phyloP scores from a whole-genome alignment of 2,888 invertebrate species.

The Amblyteles armatorius region DNA sequence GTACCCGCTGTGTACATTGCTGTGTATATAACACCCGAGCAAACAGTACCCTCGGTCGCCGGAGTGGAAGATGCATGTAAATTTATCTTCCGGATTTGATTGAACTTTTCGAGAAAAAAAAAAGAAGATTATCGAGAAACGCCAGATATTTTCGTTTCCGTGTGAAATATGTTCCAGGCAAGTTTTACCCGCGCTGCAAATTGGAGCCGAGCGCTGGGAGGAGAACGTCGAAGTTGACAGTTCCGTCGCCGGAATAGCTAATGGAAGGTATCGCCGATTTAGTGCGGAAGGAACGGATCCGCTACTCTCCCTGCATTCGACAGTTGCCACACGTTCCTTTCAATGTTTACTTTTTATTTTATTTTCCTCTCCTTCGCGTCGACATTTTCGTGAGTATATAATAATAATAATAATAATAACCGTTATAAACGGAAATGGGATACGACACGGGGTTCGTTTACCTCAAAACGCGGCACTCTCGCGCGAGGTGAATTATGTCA shows the following conservation, averaged over 20 bases:
- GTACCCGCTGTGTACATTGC: conserved; percentile 23
- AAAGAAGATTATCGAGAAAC: neutral
- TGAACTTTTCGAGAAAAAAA: neutral
- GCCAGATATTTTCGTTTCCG: neutral
- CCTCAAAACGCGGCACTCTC: neutral
- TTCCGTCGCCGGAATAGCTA: neutral
- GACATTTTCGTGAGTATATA: neutral
- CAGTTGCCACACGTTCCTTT: neutral
- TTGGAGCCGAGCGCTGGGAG: neutral
- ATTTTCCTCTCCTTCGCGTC: neutral
- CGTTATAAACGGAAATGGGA: neutral
- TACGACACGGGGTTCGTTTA: neutral
- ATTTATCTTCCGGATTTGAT: neutral
- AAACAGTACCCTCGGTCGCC: conserved; percentile 32
- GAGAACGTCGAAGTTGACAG: neutral
- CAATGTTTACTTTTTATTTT: neutral
- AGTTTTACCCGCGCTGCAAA: neutral
- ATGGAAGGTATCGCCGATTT: conserved; percentile 11
- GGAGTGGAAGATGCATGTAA: neutral
- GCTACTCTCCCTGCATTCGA: neutral
- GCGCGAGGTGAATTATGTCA: conserved; percentile 2
- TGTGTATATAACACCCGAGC: conserved; percentile 15
- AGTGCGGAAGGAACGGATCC: neutral
- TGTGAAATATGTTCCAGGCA: neutral
- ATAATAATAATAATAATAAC: neutral